Conservation (phyloP, 1,140 invertebrate species). For the Drosophila busckii region DNA sequence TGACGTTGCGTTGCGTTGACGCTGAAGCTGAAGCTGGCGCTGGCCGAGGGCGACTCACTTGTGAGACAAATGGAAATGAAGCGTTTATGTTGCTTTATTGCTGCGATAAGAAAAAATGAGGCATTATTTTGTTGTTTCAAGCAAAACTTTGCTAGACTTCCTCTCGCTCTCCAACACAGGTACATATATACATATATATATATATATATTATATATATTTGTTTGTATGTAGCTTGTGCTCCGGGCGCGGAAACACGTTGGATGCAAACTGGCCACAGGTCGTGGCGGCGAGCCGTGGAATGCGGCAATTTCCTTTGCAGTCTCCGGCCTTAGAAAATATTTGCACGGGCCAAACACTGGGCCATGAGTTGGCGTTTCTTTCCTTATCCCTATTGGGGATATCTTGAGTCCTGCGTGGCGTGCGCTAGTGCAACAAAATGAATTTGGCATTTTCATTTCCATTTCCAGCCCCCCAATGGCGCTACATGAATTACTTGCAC, state of each 20-base stretch:
- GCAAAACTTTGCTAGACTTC: constrained; percentile 36
- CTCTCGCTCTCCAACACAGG: constrained; percentile 4
- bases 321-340: constrained; percentile 52
- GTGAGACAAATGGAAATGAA: constrained; percentile 77
- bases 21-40: constrained; percentile 29
- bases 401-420: constrained; percentile 33
- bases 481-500: constrained; percentile 62
- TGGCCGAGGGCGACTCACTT: constrained; percentile 58
- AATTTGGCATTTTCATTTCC: constrained; percentile 41
- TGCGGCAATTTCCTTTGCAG: constrained; percentile 65
- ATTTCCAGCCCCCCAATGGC: constrained; percentile 12
- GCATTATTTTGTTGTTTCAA: constrained; percentile 73
- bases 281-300: constrained; percentile 40
- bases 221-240: constrained; percentile 45
- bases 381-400: constrained; percentile 46
- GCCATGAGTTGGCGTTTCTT: constrained; percentile 61
- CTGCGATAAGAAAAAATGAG: constrained; percentile 78
- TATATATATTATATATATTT: constrained; percentile 46
- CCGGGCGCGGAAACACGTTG: constrained; percentile 37
- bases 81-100: constrained; percentile 78
- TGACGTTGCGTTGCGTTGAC: constrained; percentile 54
- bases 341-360: constrained; percentile 7
- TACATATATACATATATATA: constrained; percentile 42
- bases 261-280: constrained; percentile 63
- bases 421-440: constrained; percentile 26